These are phyloP conservation scores for Erpobdella octoculata DNA, from an alignment of 2,888 invertebrate genomes.

Conservation along the genomic window DNA sequence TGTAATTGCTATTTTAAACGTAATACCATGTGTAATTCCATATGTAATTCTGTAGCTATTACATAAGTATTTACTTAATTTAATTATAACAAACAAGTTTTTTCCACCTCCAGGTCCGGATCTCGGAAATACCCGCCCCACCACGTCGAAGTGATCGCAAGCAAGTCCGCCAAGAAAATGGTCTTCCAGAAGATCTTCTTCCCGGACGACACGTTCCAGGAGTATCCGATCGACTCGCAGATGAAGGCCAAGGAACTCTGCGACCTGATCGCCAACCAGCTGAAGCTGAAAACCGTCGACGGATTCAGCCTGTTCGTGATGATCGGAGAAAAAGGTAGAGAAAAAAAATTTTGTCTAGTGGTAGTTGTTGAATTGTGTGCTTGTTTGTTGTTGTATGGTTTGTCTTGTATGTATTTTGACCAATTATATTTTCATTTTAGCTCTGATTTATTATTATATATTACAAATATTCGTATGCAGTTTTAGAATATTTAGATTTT, in stretches of 20 bases:
- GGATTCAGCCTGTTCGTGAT: slow-evolving; percentile 90
- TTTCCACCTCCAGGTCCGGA: slow-evolving; percentile 44
- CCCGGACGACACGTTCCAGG: slow-evolving; percentile 89
- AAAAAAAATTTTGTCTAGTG: background rate
- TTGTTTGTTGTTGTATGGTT: background rate
- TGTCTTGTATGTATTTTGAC: background rate
- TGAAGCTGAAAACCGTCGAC: slow-evolving; percentile 70
- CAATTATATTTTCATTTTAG: background rate
- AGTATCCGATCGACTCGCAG: slow-evolving; percentile 85
- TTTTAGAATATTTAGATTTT: too few relatives aligned
- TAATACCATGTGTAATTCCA: too few relatives aligned
- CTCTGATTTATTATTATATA: background rate
- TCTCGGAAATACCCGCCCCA: slow-evolving; percentile 64
- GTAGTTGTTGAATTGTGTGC: background rate
- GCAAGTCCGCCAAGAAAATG: slow-evolving; percentile 90
- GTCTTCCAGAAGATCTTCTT: slow-evolving; percentile 91
- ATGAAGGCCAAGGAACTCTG: slow-evolving; percentile 80
- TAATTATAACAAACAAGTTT: background rate
- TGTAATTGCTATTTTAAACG: too few relatives aligned
- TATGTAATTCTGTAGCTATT: background rate
- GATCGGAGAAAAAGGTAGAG: slow-evolving; percentile 73
- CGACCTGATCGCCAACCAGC: slow-evolving; percentile 67
- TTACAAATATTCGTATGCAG: too few relatives aligned
- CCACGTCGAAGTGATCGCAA: slow-evolving; percentile 98
- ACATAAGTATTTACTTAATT: background rate